Evolutionary conservation across 2,113 vertebrate genomes (phyloP), one percentile per base, ranked within the genome.

Genomic region (Natator depressus): DNA sequence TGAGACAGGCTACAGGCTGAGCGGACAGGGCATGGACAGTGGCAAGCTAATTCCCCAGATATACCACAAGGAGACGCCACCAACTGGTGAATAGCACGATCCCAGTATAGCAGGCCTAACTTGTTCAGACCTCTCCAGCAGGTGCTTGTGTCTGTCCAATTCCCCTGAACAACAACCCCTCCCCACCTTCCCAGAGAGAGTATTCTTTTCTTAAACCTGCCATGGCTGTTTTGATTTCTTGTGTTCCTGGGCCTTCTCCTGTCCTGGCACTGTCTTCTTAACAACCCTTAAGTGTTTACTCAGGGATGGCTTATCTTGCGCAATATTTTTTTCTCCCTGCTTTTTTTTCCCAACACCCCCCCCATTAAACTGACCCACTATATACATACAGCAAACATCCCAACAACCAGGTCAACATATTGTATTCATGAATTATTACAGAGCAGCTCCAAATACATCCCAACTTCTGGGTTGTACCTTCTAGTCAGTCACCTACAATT

Each of bases 401-500:
- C 75, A 29, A 27, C 42, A 78, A 46, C 25, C 20, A 16, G 75
- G 75, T 46, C 75, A 78, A 47, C 42, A 46, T 47, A 47, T 25
- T 27, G 13, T 49, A 47, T 2, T 31, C 46, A 19, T 90, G 47
- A 89, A n/a, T 78, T 53, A 19, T 5, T 54, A 75, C n/a, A 54
- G 25, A 80, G 81, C 35, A 84, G 6, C 11, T 91, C 29, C 42
- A 82, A 3, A 65, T 75, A 29, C 79, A 35, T 27, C 55, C 42
- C 38, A 57, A 59, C n/a, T 82, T 25, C 42, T 78, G 38, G 12
- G 42, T 47, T 47, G 65, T 47, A 42, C 29, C 42, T 47, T 78
- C 75, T 75, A 38, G 35, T 93, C 88, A 84, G 46, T 90, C 50
- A 87, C 49, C 38, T 92, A 50, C 38, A 87, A 31, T 19, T 27